Conservation (phyloP, 2,113 vertebrate species). For the Nothoprocta perdicaria region DNA sequence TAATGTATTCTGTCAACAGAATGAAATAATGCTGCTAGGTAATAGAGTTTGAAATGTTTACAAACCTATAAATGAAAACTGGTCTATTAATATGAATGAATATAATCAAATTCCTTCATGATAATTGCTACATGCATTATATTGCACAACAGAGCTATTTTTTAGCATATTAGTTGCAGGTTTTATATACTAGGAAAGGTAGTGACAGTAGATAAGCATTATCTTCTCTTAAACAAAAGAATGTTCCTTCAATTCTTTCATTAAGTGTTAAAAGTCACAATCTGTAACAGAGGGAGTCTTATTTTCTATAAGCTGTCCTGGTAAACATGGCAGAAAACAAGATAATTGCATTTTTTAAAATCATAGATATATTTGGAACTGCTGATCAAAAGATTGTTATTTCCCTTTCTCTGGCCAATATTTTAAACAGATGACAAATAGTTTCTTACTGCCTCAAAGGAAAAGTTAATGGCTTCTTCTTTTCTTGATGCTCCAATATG, state of each 20-base stretch:
- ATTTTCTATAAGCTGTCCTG: neutral
- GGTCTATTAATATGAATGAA: constrained; percentile 70
- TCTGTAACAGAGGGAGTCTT: neutral
- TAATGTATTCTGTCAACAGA: constrained; percentile 71
- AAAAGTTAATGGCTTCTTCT: neutral
- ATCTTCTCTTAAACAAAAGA: constrained; percentile 40
- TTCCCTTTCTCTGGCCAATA: neutral
- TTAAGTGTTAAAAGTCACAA: constrained; percentile 7
- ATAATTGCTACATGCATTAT: constrained; percentile 71
- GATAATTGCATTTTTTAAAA: neutral
- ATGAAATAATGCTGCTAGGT: constrained; percentile 67
- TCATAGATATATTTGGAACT: neutral
- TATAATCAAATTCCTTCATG: constrained; percentile 70
- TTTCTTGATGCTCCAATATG: neutral
- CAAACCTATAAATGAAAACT: constrained; percentile 75
- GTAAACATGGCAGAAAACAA: neutral
- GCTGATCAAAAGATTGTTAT: neutral
- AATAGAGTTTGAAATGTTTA: constrained; percentile 80
- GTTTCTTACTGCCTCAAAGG: neutral
- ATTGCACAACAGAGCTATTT: constrained; percentile 64
- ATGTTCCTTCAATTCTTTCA: constrained; percentile 31
- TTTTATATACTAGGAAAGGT: constrained; percentile 60
- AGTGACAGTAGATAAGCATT: constrained; percentile 33
- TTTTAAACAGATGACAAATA: neutral
- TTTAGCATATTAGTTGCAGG: constrained; percentile 60